These are phyloP conservation scores for Oreocharis arfaki DNA, from an alignment of 2,113 vertebrate species.

Conservation along the genomic window DNA sequence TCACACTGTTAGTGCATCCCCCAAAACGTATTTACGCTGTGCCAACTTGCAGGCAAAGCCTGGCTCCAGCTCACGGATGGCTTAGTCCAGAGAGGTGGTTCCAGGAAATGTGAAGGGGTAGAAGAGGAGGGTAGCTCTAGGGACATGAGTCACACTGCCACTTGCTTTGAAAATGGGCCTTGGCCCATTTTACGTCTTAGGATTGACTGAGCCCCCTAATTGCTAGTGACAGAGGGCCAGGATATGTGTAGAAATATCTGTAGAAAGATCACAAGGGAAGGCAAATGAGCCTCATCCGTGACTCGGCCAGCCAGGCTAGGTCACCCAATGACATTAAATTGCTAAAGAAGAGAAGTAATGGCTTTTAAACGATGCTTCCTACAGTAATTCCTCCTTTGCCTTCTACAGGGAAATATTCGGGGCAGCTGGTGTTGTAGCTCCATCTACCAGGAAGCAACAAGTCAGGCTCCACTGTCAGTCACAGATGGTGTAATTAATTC, in stretches of 20 bases:
- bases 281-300: background rate
- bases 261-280: background rate
- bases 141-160: background rate
- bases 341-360: constrained; percentile 31
- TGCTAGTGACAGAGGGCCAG: background rate
- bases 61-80: background rate
- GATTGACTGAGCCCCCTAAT: background rate
- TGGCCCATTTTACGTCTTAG: background rate
- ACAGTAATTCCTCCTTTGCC: constrained; percentile 8
- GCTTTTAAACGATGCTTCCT: background rate
- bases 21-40: background rate
- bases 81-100: background rate
- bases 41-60: background rate
- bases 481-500: constrained; percentile 72
- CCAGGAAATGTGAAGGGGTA: background rate
- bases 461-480: constrained; percentile 61
- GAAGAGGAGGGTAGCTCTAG: background rate
- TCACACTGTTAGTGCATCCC: background rate
- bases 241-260: background rate
- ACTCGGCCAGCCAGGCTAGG: background rate
- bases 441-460: constrained; percentile 61
- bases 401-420: background rate
- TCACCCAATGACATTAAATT: constrained; percentile 7
- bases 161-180: background rate
- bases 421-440: constrained; percentile 54